phyloP scores from a whole-genome alignment of 2,797 vertebrate species.

The Melanotaenia maccullochi region DNA sequence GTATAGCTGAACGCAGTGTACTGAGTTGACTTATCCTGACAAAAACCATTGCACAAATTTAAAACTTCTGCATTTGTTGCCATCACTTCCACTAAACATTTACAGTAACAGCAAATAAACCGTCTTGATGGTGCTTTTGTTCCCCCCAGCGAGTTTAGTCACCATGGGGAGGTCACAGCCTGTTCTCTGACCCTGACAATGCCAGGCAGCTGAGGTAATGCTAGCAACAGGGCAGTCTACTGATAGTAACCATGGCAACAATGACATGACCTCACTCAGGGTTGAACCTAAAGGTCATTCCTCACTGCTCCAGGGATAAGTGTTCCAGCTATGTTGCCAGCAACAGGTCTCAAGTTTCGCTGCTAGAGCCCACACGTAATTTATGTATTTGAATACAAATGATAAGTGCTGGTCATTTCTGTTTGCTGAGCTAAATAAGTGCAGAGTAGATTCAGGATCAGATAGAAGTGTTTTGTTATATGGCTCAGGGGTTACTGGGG shows the following conservation, averaged over 20 bases:
- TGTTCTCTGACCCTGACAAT: constrained; percentile 84
- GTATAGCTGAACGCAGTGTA: constrained; percentile 35
- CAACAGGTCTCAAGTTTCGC: constrained; percentile 67
- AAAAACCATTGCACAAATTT: constrained; percentile 23
- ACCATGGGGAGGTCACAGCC: constrained; percentile 80
- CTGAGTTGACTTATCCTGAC: constrained; percentile 14
- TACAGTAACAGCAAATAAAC: constrained; percentile 27
- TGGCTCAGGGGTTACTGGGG: constrained; percentile 72
- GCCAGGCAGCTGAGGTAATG: constrained; percentile 87
- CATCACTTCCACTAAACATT: constrained; percentile 14
- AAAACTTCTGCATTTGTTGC: constrained; percentile 9
- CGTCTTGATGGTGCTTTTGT: constrained; percentile 65
- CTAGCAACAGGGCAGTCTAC: constrained; percentile 71
- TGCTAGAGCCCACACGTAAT: constrained; percentile 26
- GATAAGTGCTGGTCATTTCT: constrained; percentile 32
- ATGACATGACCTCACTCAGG: constrained; percentile 83
- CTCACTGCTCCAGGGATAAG: constrained; percentile 65
- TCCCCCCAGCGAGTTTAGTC: constrained; percentile 72
- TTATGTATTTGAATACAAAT: neutral
- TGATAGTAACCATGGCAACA: constrained; percentile 85
- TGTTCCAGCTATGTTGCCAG: constrained; percentile 62
- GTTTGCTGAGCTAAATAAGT: constrained; percentile 42
- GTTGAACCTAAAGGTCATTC: constrained; percentile 85
- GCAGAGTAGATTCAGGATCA: constrained; percentile 34
- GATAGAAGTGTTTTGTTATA: constrained; percentile 59